A percentile compares a stretch with the other conserved stretches of the same genome.
Conservation (phyloP, 2,797 vertebrate species). For the Ctenopoma multispine region DNA sequence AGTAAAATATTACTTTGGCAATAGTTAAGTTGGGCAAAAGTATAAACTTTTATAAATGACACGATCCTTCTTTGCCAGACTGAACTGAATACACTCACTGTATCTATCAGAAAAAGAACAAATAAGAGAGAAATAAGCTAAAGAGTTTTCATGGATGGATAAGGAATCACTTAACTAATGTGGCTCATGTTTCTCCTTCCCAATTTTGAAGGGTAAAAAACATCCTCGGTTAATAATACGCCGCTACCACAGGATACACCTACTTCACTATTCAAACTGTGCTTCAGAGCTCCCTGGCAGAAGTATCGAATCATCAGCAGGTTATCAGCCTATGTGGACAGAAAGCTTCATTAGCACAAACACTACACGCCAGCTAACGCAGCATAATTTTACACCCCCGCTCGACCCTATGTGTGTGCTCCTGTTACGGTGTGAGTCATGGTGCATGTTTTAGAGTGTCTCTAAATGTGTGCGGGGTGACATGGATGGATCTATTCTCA, state of each 20-base stretch:
- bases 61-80: neutral
- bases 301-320: slow-evolving; percentile 79
- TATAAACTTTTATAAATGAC: too few species aligned
- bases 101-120: neutral
- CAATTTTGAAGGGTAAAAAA: neutral
- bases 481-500: slow-evolving; percentile 39
- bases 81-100: neutral
- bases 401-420: slow-evolving; percentile 38
- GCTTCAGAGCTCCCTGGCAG: slow-evolving; percentile 69
- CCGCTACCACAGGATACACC: slow-evolving; percentile 51
- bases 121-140: neutral
- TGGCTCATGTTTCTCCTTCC: neutral
- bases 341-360: slow-evolving; percentile 80
- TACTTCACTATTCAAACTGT: slow-evolving; percentile 67
- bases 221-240: slow-evolving; percentile 40
- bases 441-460: slow-evolving; percentile 41
- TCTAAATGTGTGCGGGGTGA: slow-evolving; percentile 40
- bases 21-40: neutral
- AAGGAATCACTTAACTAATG: neutral
- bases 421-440: slow-evolving; percentile 34
- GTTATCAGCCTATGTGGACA: slow-evolving; percentile 78
- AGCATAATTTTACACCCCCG: slow-evolving; percentile 80
- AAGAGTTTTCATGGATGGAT: neutral
- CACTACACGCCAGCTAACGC: slow-evolving; percentile 73
- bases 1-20: neutral